Evolutionary conservation across 2,888 invertebrate genomes (phyloP).

Genomic region (Cerastoderma edule): DNA sequence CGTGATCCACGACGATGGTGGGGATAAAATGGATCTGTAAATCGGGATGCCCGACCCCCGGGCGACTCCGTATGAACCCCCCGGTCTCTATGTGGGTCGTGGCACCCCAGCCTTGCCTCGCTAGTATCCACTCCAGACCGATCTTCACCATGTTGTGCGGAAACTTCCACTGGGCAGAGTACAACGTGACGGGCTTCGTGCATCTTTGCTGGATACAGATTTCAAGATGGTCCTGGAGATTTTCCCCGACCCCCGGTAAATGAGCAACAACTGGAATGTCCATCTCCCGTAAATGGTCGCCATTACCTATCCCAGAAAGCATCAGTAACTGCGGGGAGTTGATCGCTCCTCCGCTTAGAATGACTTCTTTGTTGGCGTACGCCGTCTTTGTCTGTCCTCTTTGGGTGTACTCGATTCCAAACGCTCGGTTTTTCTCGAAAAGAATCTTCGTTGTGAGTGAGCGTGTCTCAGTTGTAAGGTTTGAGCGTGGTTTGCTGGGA

Average conservation of each 20-base stretch:
- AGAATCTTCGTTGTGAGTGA: not conserved
- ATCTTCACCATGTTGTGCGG: slow-evolving; percentile 85
- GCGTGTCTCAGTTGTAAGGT: not conserved
- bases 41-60: slow-evolving; percentile 83
- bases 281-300: not conserved
- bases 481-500: not conserved
- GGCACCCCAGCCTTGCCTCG: slow-evolving; percentile 83
- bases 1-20: slow-evolving; percentile 85
- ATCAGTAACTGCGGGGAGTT: not conserved
- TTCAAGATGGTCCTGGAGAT: slow-evolving; percentile 2
- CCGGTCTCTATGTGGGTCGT: slow-evolving; percentile 85
- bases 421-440: not conserved
- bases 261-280: not conserved
- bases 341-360: not conserved
- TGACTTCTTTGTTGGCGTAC: not conserved
- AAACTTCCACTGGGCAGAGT: slow-evolving; percentile 85
- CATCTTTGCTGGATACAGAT: slow-evolving; percentile 87
- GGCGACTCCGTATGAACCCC: slow-evolving; percentile 84
- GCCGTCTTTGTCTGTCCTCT: not conserved
- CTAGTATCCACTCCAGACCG: slow-evolving; percentile 84
- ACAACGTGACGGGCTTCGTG: slow-evolving; percentile 84
- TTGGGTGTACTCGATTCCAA: not conserved
- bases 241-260: slow-evolving; percentile 3
- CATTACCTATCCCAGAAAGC: not conserved
- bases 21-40: slow-evolving; percentile 85